Evolutionary conservation across 1,140 invertebrate species (phyloP), one percentile per base, ranked within the genome.

Genomic region (Magallana gigas): DNA sequence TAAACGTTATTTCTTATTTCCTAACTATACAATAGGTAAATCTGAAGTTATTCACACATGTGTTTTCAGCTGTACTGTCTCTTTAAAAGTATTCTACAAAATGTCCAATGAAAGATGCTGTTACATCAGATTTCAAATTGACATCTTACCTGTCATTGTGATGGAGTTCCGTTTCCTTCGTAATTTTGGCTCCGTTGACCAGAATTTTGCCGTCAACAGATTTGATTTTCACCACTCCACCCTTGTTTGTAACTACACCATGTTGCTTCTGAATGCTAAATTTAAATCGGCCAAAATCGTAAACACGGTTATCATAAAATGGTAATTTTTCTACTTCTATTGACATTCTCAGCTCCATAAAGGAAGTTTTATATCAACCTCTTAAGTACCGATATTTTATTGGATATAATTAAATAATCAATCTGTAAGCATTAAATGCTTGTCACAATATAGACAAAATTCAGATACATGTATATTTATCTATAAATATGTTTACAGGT

Each of bases 71-170:
- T 23, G 23, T 23, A 23, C 0, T 23, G 23, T 23, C 23, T 23
- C 23, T 23, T 23, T 23, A 23, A 23, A 23, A 23, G 36, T 48
- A 48, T 48, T 48, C 36, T 48, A 48, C 36, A 48, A 48, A 48
- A 48, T 48, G 36, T 48, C 36, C 5, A 48, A 48, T 48, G 36
- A 48, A 48, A 48, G 36, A 48, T 5, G 36, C 5, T 48, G 36
- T 48, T 48, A 48, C 36, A 48, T 48, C 36, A 2, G 36, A 48
- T 5, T 48, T 48, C 36, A 48, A 48, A 48, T 71, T 12, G 16
- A 68, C 16, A 87, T 12, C 81, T 88, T 91, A 96, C 95, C 96
- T 95, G 92, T 96, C 96, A 93, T 96, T 96, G 91, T 96, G 96
- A 85, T 95, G 94, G 5, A 96, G 93, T 64, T 94, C 91, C 9